Percentiles rank a stretch among this genome's conserved stretches.
Conservation (phyloP, 30 jellyfish, hydroid and myxozoan genomes). For the Calvadosia cruxmelitensis region DNA sequence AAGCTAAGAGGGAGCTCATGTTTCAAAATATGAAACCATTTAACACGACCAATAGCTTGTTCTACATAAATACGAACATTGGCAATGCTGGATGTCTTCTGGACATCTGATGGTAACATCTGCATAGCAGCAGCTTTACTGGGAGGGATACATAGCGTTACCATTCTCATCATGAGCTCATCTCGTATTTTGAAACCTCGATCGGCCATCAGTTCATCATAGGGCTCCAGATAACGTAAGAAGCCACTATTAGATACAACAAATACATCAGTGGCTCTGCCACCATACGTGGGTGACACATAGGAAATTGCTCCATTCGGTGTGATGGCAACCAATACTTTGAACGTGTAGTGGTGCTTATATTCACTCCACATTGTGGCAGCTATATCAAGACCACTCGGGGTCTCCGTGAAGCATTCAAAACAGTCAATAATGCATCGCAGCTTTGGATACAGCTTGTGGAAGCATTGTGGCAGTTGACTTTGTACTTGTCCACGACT, state of each 20-base stretch:
- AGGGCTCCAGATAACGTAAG: slow-evolving; percentile 9
- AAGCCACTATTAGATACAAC: slow-evolving; percentile 27
- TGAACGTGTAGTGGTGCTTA: slow-evolving; percentile 19
- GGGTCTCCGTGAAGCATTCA: slow-evolving; percentile 21
- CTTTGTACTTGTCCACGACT: slow-evolving; percentile 19
- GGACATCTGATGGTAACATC: slow-evolving; percentile 16
- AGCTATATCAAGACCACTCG: slow-evolving; percentile 14
- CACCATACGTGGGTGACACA: slow-evolving; percentile 29
- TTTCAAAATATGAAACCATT: slow-evolving; percentile 8
- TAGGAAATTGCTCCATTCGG: slow-evolving; percentile 35
- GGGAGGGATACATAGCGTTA: slow-evolving; percentile 39
- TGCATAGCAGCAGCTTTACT: neutral
- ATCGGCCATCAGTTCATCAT: slow-evolving; percentile 48
- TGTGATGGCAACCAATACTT: slow-evolving; percentile 21
- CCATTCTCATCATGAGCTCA: slow-evolving; percentile 12
- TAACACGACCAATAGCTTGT: slow-evolving; percentile 20
- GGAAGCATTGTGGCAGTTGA: slow-evolving; percentile 37
- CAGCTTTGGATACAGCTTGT: slow-evolving; percentile 33
- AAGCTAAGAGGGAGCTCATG: neutral
- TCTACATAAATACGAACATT: slow-evolving; percentile 38
- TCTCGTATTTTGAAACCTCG: slow-evolving; percentile 33
- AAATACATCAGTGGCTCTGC: slow-evolving; percentile 21
- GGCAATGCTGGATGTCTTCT: slow-evolving; percentile 23
- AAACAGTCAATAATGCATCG: slow-evolving; percentile 32
- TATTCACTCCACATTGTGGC: slow-evolving; percentile 24